These are phyloP conservation scores for Embiotoca jacksoni DNA, from an alignment of 2,113 vertebrate genomes.

Conservation along the genomic window DNA sequence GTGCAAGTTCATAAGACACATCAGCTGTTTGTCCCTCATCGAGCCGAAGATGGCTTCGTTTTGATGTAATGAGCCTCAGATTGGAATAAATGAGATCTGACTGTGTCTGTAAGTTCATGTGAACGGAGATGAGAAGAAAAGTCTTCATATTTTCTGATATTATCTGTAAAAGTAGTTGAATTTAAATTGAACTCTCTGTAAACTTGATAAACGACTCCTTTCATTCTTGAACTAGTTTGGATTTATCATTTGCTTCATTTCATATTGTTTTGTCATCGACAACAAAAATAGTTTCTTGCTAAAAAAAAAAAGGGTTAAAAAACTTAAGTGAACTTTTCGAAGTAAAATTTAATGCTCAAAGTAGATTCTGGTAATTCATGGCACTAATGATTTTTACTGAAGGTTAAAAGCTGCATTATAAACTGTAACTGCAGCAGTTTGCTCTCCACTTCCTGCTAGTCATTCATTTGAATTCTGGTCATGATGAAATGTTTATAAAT, in stretches of 20 bases:
- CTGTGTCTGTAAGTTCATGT: not conserved
- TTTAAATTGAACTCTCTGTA: no score
- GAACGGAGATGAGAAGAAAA: not conserved
- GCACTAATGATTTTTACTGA: not conserved
- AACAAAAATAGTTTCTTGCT: not conserved
- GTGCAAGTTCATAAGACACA: no score
- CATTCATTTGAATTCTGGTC: slow-evolving; percentile 18
- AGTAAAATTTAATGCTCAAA: no score
- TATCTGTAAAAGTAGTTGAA: not conserved
- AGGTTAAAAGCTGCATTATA: not conserved
- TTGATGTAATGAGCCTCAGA: no score
- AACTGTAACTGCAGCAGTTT: not conserved
- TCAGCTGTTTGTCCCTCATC: no score
- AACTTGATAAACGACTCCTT: no score
- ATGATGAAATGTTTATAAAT: slow-evolving; percentile 22
- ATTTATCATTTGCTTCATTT: not conserved
- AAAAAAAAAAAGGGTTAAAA: no score
- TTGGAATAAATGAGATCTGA: no score
- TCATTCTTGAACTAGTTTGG: not conserved
- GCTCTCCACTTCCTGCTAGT: not conserved
- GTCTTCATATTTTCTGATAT: not conserved
- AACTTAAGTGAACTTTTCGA: no score
- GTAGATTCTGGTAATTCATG: not conserved
- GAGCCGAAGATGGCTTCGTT: no score
- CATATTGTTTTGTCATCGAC: not conserved